Evolutionary conservation across 1,140 invertebrate genomes (phyloP), one percentile per base, ranked within the genome.

Genomic region (Bombus terrestris): DNA sequence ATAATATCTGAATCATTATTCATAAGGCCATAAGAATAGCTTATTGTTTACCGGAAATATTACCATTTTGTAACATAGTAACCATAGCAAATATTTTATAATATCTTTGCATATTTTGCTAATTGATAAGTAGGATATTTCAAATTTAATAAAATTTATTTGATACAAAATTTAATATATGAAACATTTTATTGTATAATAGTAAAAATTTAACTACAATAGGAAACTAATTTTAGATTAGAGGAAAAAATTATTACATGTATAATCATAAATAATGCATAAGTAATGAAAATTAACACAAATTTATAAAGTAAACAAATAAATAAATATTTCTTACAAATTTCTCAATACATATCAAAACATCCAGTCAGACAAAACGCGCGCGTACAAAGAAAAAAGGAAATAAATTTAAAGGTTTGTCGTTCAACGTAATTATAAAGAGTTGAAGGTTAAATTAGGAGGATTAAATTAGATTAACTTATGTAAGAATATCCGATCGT

Each of bases 381-480:
- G 59, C 12, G 28, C 28, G 18, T 22, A 32, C 3, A 25, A 74
- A 47, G 5, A 18, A 22, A 18, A 37, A 47, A 10, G 5, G 25
- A 28, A 35, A 80, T 28, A 80, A 69, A 39, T 69, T 13, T 37
- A 62, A 41, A 43, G 15, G 12, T 74, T 53, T 57, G 28, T n/a
- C 10, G 25, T 66, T 43, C 10, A 10, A 37, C 1, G 15, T 22
- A 62, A 85, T 85, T 80, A 79, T 64, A 85, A 64, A 80, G 41
- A 85, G 18, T 80, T 72, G 25, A 85, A 79, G 77, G 41, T 80
- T 80, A 35, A 66, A 66, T 66, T 35, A 66, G 3, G 12, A 15
- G 3, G 68, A 80, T 71, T 62, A 80, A 85, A 85, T 85, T 80
- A 85, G 77, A 85, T 80, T 59, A 85, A 32, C 57, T 85, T 85